phyloP scores from a whole-genome alignment of 1,140 invertebrate species.

The Drosophila tristis region DNA sequence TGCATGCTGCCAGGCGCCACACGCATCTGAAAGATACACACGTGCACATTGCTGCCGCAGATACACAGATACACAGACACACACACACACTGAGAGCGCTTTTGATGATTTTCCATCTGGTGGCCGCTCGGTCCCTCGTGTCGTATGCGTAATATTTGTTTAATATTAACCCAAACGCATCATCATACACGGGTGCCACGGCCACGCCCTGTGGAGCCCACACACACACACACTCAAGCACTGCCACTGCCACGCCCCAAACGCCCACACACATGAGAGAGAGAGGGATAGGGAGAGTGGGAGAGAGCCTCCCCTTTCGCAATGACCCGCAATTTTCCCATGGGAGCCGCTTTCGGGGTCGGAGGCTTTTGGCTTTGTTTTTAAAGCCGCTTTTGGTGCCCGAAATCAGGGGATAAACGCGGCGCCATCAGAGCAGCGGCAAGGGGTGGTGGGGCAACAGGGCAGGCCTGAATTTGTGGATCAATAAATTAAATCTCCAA shows the following conservation, averaged over 20 bases:
- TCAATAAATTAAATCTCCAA: slow-evolving; percentile 45
- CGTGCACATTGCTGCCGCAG: neutral
- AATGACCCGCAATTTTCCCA: slow-evolving; percentile 30
- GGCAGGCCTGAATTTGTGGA: slow-evolving; percentile 8
- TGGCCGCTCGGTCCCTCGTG: slow-evolving; percentile 51
- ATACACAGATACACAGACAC: neutral
- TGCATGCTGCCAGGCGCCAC: slow-evolving; percentile 39
- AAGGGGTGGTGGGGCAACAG: neutral
- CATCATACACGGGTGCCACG: slow-evolving; percentile 4
- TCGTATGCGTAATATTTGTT: slow-evolving; percentile 70
- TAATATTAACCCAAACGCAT: slow-evolving; percentile 53
- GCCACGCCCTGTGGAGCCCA: neutral
- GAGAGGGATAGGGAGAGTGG: too few species aligned
- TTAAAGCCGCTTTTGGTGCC: slow-evolving; percentile 12
- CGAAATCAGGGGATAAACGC: neutral
- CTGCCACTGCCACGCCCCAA: slow-evolving; percentile 2
- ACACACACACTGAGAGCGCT: slow-evolving; percentile 7
- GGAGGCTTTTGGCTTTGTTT: slow-evolving; percentile 31
- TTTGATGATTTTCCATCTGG: slow-evolving; percentile 48
- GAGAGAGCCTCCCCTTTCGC: neutral
- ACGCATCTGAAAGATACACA: slow-evolving; percentile 1
- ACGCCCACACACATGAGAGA: slow-evolving; percentile 3
- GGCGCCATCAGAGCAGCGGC: neutral
- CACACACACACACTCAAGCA: neutral
- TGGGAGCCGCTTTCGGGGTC: slow-evolving; percentile 7